Percentiles rank a stretch among this genome's conserved stretches.
Conservation (phyloP, 1,140 invertebrate species). For the Lepidurus packardi region DNA sequence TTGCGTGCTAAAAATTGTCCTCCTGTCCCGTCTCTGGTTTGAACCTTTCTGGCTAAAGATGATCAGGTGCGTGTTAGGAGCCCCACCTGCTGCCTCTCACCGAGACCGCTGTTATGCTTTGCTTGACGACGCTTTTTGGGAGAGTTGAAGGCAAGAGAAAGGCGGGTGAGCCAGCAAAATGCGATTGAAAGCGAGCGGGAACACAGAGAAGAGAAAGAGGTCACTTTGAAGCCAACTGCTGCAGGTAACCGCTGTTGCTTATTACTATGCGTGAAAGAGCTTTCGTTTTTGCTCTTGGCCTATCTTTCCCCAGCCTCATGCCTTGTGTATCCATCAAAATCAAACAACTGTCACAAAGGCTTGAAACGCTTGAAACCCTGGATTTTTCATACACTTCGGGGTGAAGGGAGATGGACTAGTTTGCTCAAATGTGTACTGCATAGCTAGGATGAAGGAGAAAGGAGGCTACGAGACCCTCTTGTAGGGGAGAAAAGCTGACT, state of each 20-base stretch:
- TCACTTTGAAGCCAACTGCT: neutral
- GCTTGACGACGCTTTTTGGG: slow-evolving; percentile 3
- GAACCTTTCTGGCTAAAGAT: neutral
- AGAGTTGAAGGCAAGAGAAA: slow-evolving; percentile 19
- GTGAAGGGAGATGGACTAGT: slow-evolving; percentile 13
- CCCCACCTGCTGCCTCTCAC: slow-evolving; percentile 12
- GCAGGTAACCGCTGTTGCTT: neutral
- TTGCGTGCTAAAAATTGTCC: neutral
- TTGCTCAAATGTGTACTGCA: neutral
- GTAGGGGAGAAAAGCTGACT: neutral
- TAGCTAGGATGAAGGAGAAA: slow-evolving; percentile 4
- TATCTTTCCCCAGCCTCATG: neutral
- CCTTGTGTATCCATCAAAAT: neutral
- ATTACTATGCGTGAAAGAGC: slow-evolving; percentile 9
- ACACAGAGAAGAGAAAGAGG: slow-evolving; percentile 5
- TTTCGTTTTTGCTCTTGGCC: slow-evolving; percentile 18
- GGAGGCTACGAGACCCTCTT: neutral
- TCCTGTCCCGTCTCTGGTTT: neutral
- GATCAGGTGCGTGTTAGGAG: slow-evolving; percentile 14
- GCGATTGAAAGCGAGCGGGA: neutral
- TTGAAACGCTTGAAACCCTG: neutral
- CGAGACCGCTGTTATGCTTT: neutral
- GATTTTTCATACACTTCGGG: neutral
- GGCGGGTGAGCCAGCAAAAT: neutral
- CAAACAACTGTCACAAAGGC: neutral